Percentiles rank a stretch among this genome's conserved stretches.
phyloP scores from a whole-genome alignment of 1,140 invertebrate genomes.

The Drosophila dunni region DNA sequence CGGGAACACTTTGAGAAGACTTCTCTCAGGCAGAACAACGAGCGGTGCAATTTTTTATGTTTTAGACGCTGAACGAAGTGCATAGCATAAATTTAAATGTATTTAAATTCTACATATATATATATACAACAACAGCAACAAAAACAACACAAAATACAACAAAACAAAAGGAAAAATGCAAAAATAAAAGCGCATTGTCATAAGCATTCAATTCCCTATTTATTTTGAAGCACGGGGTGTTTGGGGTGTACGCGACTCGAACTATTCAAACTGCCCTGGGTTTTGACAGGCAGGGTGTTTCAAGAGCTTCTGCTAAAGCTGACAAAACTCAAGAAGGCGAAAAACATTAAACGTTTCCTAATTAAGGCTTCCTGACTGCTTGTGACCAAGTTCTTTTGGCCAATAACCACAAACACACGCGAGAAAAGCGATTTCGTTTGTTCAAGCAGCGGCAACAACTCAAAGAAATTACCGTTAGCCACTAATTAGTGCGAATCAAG shows the following conservation, averaged over 20 bases:
- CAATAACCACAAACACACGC: slow-evolving; percentile 65
- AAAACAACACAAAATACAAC: slow-evolving; percentile 41
- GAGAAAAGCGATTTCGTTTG: slow-evolving; percentile 34
- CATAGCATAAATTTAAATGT: slow-evolving; percentile 82
- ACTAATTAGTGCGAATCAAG: slow-evolving; percentile 76
- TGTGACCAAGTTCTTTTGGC: slow-evolving; percentile 39
- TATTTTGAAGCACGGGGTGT: too few relatives aligned
- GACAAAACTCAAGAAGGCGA: slow-evolving; percentile 59
- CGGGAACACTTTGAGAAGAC: slow-evolving; percentile 7
- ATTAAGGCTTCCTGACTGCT: slow-evolving; percentile 63
- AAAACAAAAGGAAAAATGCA: slow-evolving; percentile 40
- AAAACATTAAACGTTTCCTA: slow-evolving; percentile 67
- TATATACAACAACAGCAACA: slow-evolving; percentile 49
- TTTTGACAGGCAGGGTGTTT: background rate
- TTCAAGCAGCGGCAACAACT: slow-evolving; percentile 70
- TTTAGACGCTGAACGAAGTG: slow-evolving; percentile 79
- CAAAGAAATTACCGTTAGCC: slow-evolving; percentile 69
- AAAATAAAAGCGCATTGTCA: slow-evolving; percentile 60
- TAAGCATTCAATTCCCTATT: slow-evolving; percentile 33
- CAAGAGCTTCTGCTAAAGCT: slow-evolving; percentile 18
- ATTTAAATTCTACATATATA: slow-evolving; percentile 74
- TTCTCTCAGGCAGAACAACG: slow-evolving; percentile 62
- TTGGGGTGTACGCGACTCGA: background rate
- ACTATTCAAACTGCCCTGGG: background rate
- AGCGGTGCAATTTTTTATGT: slow-evolving; percentile 81